Evolutionary conservation across 2,797 vertebrate genomes (phyloP).

Genomic region (Labroides dimidiatus): DNA sequence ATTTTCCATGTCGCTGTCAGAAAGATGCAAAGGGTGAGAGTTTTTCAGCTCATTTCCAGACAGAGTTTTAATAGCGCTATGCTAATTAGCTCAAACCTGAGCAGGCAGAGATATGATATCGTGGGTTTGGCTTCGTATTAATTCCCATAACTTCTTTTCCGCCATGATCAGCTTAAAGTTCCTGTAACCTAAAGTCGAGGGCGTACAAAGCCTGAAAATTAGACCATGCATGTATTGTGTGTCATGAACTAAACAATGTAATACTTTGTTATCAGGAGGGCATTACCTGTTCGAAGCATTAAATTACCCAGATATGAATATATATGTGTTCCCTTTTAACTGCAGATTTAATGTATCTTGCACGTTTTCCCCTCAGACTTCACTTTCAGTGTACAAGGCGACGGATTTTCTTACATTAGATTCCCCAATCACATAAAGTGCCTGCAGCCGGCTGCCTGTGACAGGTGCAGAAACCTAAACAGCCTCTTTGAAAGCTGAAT

Average conservation of each 20-base stretch:
- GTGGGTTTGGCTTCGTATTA: conserved; percentile 44
- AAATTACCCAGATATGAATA: conserved; percentile 48
- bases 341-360: conserved; percentile 48
- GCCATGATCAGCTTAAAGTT: conserved; percentile 55
- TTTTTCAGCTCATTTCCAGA: conserved; percentile 63
- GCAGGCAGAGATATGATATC: conserved; percentile 17
- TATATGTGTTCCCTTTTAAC: conserved; percentile 27
- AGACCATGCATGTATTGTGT: conserved; percentile 54
- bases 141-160: conserved; percentile 60
- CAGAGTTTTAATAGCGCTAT: conserved; percentile 33
- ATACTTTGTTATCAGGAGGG: conserved; percentile 40
- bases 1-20: conserved; percentile 77
- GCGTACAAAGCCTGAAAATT: conserved; percentile 53
- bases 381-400: conserved; percentile 32
- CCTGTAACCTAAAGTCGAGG: conserved; percentile 21
- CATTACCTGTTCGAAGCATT: conserved; percentile 50
- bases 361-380: conserved; percentile 28
- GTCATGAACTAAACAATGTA: conserved; percentile 50
- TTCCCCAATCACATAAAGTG: conserved; percentile 76
- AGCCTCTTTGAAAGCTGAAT: conserved; percentile 63
- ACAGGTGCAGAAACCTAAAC: conserved; percentile 76
- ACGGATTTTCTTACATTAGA: conserved; percentile 73
- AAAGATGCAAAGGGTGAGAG: conserved; percentile 74
- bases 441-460: conserved; percentile 50
- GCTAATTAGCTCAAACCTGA: conserved; percentile 48